Percentiles rank a stretch among this genome's conserved stretches.
phyloP scores from a whole-genome alignment of 2,888 invertebrate genomes.

The Rutpela maculata region DNA sequence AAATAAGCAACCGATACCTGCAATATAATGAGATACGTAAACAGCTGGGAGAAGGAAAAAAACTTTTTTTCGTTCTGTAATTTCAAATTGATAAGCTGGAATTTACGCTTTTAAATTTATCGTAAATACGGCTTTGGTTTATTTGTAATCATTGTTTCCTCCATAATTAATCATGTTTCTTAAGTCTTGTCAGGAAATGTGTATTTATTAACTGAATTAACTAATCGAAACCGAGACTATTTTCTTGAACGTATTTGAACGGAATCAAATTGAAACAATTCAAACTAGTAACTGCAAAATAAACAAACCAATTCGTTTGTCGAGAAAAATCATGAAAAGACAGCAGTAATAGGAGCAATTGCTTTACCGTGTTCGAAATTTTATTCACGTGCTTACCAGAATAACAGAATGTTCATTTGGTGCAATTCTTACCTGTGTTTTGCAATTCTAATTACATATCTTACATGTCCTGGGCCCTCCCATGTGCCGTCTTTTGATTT shows the following conservation, averaged over 20 bases:
- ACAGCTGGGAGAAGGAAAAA: too few species aligned
- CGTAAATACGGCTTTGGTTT: too few species aligned
- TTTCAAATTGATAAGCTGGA: too few species aligned
- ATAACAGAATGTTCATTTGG: constrained; percentile 46
- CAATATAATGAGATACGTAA: too few species aligned
- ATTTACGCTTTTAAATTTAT: too few species aligned
- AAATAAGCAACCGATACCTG: too few species aligned
- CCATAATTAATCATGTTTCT: too few species aligned
- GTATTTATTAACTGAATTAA: background rate
- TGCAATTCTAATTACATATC: constrained; percentile 73
- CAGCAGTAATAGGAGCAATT: constrained; percentile 13
- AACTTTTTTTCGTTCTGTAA: too few species aligned
- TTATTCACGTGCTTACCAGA: constrained; percentile 44
- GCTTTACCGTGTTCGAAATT: constrained; percentile 26
- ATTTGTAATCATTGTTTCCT: too few species aligned
- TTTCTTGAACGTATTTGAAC: background rate
- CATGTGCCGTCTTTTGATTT: constrained; percentile 73
- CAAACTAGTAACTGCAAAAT: constrained; percentile 11
- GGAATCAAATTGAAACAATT: constrained; percentile 7
- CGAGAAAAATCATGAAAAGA: constrained; percentile 19
- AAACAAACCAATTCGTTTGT: constrained; percentile 7
- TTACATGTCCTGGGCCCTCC: constrained; percentile 72
- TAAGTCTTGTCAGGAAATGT: too few species aligned
- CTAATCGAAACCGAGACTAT: background rate
- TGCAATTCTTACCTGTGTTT: constrained; percentile 62